Percentiles rank a stretch among this genome's conserved stretches.
These are phyloP conservation scores for Callithrix jacchus DNA, from an alignment of 2,113 vertebrate species.

Conservation along the genomic window DNA sequence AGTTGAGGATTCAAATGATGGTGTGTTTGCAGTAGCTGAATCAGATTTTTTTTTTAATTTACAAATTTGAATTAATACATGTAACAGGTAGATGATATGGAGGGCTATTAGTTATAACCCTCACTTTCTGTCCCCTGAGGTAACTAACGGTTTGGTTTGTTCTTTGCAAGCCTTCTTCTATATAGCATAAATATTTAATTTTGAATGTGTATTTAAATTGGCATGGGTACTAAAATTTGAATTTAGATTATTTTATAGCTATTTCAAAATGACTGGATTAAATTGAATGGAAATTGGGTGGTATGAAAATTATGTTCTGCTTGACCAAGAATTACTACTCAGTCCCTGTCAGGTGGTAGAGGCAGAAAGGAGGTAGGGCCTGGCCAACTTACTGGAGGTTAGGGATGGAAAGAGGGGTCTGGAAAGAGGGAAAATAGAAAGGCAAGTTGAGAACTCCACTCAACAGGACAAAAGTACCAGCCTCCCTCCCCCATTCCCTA, in stretches of 20 bases:
- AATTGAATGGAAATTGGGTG: neutral
- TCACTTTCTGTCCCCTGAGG: neutral
- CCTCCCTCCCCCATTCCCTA: too few species aligned
- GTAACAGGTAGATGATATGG: neutral
- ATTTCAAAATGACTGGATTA: neutral
- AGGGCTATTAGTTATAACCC: neutral
- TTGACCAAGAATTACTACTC: neutral
- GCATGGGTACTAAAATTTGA: neutral
- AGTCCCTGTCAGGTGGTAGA: neutral
- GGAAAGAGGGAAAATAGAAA: neutral
- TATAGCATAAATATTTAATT: neutral
- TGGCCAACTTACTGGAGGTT: neutral
- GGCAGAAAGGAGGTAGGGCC: neutral
- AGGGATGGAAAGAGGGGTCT: neutral
- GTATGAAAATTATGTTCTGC: neutral
- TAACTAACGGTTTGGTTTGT: neutral
- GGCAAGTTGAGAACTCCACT: neutral
- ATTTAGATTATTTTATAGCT: conserved; percentile 14
- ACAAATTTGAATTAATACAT: neutral
- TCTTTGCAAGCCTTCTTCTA: neutral
- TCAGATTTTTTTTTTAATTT: neutral
- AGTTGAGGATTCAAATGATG: neutral
- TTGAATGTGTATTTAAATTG: conserved; percentile 22
- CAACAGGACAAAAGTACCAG: too few species aligned
- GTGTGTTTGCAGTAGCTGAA: neutral